phyloP scores from a whole-genome alignment of 2,797 vertebrate genomes.

The Myotis planiceps region DNA sequence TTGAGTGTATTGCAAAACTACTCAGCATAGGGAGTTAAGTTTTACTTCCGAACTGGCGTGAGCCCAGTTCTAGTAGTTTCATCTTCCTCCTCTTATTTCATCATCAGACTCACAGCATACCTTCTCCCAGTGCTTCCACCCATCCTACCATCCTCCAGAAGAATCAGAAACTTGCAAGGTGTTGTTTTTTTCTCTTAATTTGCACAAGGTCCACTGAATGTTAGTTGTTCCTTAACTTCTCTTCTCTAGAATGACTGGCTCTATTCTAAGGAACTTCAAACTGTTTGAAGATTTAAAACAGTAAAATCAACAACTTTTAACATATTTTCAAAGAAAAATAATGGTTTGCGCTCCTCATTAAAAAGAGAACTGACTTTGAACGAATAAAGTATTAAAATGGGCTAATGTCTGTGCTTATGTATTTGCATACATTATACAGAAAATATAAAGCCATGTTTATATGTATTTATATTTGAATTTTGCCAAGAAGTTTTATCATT shows the following conservation, averaged over 20 bases:
- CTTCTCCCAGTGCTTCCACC: neutral
- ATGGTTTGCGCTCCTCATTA: neutral
- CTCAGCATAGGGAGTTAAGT: slow-evolving; percentile 59
- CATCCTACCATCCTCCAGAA: neutral
- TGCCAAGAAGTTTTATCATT: neutral
- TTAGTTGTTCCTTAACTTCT: neutral
- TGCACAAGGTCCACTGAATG: neutral
- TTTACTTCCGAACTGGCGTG: slow-evolving; percentile 59
- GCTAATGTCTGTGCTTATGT: neutral
- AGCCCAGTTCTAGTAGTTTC: slow-evolving; percentile 11
- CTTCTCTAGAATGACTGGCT: neutral
- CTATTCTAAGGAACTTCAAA: slow-evolving; percentile 26
- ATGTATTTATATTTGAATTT: neutral
- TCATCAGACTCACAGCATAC: slow-evolving; percentile 20
- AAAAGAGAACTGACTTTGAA: neutral
- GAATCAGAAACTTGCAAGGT: neutral
- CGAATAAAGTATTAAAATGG: neutral
- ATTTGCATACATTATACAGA: neutral
- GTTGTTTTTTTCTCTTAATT: neutral
- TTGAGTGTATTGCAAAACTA: slow-evolving; percentile 72
- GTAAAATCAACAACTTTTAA: neutral
- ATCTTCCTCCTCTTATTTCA: slow-evolving; percentile 53
- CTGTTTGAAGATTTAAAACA: neutral
- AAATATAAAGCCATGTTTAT: neutral
- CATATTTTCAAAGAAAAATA: slow-evolving; percentile 24